phyloP scores from a whole-genome alignment of 2,113 vertebrate species.

The Platysteira castanea region DNA sequence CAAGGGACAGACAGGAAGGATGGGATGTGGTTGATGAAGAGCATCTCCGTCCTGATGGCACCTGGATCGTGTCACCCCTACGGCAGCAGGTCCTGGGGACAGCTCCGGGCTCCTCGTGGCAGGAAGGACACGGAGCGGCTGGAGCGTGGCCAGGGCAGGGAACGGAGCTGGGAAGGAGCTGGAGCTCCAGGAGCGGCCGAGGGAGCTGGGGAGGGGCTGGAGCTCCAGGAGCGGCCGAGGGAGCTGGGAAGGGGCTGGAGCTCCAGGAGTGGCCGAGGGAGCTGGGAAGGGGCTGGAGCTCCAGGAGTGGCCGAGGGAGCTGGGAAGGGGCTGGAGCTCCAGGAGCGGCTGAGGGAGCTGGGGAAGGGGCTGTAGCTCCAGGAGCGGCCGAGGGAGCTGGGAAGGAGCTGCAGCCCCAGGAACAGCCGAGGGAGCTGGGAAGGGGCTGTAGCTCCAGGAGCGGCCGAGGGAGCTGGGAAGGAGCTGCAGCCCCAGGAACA shows the following conservation, averaged over 20 bases:
- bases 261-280: neutral
- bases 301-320: too few relatives aligned
- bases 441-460: too few relatives aligned
- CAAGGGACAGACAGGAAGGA: neutral
- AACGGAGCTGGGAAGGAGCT: neutral
- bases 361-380: too few relatives aligned
- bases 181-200: neutral
- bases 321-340: too few relatives aligned
- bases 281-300: neutral
- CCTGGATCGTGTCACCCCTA: neutral
- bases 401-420: too few relatives aligned
- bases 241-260: neutral
- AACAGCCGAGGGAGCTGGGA: too few relatives aligned
- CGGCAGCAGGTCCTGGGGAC: neutral
- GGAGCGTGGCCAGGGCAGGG: neutral
- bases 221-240: neutral
- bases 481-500: too few relatives aligned
- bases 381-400: too few relatives aligned
- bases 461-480: too few relatives aligned
- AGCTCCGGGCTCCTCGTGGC: accelerated
- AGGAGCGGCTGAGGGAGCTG: too few relatives aligned
- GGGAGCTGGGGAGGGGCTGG: neutral
- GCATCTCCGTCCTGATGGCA: neutral
- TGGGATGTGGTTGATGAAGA: accelerated
- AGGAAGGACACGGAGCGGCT: neutral